phyloP scores from a whole-genome alignment of 2,113 vertebrate species.

The Gnathonemus echidnorhynchus region DNA sequence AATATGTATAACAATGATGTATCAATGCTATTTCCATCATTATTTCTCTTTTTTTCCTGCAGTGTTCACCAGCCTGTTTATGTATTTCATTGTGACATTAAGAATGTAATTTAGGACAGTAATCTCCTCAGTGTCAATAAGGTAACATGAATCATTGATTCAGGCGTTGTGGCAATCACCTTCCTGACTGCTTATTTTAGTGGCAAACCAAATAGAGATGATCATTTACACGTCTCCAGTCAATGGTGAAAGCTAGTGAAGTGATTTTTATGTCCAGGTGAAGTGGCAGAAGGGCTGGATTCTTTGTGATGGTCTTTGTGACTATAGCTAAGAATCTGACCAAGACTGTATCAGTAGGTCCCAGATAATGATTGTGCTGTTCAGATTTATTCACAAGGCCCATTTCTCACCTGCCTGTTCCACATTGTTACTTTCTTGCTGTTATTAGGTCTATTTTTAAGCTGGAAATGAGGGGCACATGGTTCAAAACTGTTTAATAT shows the following conservation, averaged over 20 bases:
- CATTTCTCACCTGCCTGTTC: neutral
- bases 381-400: neutral
- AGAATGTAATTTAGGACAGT: slow-evolving; percentile 47
- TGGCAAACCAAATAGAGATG: neutral
- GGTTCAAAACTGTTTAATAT: neutral
- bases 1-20: neutral
- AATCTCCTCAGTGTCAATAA: slow-evolving; percentile 52
- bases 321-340: neutral
- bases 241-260: neutral
- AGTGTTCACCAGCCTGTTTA: slow-evolving; percentile 1
- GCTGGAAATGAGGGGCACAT: neutral
- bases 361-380: neutral
- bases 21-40: neutral
- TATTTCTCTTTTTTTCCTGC: neutral
- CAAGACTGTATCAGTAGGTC: neutral
- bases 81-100: slow-evolving; percentile 40
- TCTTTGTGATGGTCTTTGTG: neutral
- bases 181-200: neutral
- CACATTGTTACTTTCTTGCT: neutral
- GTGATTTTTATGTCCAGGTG: neutral
- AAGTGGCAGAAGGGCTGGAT: neutral
- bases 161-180: slow-evolving; percentile 5
- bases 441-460: neutral
- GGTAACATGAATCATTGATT: slow-evolving; percentile 23
- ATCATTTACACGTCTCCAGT: neutral